Conservation (phyloP, 2,888 invertebrate species). For the Cataglyphis albicans region DNA sequence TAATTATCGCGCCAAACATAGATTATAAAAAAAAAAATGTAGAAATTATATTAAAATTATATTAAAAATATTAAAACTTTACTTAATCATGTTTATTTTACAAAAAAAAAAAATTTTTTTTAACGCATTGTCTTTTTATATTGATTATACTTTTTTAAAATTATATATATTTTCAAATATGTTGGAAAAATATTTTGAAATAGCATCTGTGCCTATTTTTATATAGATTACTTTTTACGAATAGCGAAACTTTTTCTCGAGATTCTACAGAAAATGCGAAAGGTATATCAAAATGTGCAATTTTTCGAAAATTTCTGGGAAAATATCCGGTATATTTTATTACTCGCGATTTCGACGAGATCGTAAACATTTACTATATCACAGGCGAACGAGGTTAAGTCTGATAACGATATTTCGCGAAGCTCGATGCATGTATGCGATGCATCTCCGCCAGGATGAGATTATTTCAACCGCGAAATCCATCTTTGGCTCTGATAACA, state of each 20-base stretch:
- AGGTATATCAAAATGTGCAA: background rate
- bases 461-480: conserved; percentile 52
- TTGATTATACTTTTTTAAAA: background rate
- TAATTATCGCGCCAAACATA: background rate
- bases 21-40: background rate
- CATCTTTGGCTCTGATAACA: conserved; percentile 37
- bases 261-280: background rate
- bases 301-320: conserved; percentile 30
- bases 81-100: background rate
- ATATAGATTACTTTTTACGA: background rate
- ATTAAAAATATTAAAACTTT: background rate
- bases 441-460: conserved; percentile 23
- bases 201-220: background rate
- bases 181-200: background rate
- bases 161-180: background rate
- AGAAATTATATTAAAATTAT: background rate
- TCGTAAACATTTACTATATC: conserved; percentile 59
- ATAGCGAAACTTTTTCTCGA: background rate
- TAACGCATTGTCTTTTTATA: background rate
- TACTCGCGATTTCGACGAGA: conserved; percentile 32
- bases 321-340: conserved; percentile 24
- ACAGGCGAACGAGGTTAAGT: conserved; percentile 56
- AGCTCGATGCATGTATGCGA: conserved; percentile 43
- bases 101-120: background rate
- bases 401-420: conserved; percentile 54